Percentiles rank a stretch among this genome's conserved stretches.
Evolutionary conservation across 2,797 vertebrate genomes (phyloP).

Genomic region (Dipus sagitta): DNA sequence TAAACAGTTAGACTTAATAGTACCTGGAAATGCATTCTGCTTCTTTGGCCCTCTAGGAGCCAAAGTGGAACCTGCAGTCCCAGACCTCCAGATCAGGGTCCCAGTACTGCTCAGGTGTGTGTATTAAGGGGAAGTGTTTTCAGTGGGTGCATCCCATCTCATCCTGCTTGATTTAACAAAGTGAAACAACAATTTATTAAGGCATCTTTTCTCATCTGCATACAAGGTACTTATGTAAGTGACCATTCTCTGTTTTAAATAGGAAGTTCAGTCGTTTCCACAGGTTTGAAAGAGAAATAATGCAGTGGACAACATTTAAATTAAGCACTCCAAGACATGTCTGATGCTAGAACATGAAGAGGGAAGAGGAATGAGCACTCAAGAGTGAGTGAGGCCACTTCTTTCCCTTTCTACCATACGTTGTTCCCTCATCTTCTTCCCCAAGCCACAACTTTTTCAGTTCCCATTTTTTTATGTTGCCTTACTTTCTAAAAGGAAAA

Average conservation of each 20-base stretch:
- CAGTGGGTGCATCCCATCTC: conserved; percentile 86
- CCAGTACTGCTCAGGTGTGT: conserved; percentile 86
- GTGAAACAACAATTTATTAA: background rate
- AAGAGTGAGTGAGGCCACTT: background rate
- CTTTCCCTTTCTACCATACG: conserved; percentile 57
- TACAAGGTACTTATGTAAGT: conserved; percentile 20
- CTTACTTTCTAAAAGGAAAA: conserved; percentile 62
- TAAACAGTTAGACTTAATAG: conserved; percentile 48
- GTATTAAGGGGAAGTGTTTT: conserved; percentile 72
- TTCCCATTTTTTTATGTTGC: conserved; percentile 36
- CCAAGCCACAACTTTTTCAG: background rate
- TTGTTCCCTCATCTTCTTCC: background rate
- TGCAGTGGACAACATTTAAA: conserved; percentile 59
- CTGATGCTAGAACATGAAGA: background rate
- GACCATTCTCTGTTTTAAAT: conserved; percentile 46
- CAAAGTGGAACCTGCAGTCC: conserved; percentile 85
- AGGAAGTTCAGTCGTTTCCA: conserved; percentile 53
- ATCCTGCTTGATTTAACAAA: conserved; percentile 87
- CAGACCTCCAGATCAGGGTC: conserved; percentile 89
- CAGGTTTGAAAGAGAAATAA: conserved; percentile 35
- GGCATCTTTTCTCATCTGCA: background rate
- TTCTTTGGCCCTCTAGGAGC: conserved; percentile 91
- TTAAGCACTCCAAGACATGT: background rate
- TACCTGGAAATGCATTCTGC: conserved; percentile 9
- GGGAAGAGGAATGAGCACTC: background rate